phyloP scores from a whole-genome alignment of 2,797 vertebrate genomes.

The Eupleurogrammus muticus region DNA sequence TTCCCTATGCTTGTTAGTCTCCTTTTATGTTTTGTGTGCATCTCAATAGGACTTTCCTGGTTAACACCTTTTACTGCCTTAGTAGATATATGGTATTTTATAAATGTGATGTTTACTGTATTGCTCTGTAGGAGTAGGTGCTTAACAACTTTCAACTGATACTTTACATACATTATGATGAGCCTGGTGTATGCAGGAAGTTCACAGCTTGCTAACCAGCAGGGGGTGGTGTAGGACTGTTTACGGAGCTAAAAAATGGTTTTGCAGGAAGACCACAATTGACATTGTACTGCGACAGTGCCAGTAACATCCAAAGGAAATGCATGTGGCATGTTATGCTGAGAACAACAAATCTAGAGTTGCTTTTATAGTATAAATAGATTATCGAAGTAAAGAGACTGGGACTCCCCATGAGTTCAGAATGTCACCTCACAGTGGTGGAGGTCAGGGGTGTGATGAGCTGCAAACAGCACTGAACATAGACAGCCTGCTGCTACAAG shows the following conservation, averaged over 20 bases:
- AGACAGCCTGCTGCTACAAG: background rate
- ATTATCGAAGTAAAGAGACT: background rate
- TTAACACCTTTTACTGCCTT: no score
- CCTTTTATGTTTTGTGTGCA: no score
- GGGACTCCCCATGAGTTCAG: background rate
- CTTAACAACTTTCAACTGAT: background rate
- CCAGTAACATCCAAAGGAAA: constrained; percentile 33
- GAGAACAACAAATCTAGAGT: background rate
- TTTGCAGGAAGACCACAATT: constrained; percentile 33
- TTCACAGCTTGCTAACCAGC: constrained; percentile 45
- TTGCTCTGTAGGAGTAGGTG: background rate
- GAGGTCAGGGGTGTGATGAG: background rate
- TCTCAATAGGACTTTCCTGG: no score
- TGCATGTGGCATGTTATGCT: background rate
- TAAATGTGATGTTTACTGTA: no score
- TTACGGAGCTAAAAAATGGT: constrained; percentile 35
- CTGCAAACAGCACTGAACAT: background rate
- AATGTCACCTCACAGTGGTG: background rate
- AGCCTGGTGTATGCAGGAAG: constrained; percentile 4
- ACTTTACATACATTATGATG: background rate
- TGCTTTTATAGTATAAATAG: background rate
- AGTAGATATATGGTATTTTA: no score
- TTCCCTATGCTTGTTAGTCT: no score
- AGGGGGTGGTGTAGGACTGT: constrained; percentile 55
- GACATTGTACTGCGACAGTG: constrained; percentile 6